Conservation (phyloP, 2,888 invertebrate genomes). For the Mylabris sibirica region DNA sequence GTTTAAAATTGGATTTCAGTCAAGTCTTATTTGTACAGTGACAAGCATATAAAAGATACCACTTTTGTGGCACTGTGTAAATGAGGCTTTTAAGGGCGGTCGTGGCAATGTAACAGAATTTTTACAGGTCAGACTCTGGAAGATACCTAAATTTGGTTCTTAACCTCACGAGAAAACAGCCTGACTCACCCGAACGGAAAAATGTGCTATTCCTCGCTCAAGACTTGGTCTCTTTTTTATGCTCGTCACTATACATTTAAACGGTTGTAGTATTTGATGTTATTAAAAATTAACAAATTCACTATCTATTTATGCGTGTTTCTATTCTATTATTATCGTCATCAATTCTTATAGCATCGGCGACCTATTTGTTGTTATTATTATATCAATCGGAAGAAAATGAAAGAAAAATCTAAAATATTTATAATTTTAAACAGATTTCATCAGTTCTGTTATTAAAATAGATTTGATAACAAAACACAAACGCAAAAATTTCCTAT, state of each 20-base stretch:
- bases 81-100: too few relatives aligned
- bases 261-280: neutral
- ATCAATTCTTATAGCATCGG: neutral
- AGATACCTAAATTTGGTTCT: too few relatives aligned
- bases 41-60: too few relatives aligned
- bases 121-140: too few relatives aligned
- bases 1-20: conserved; percentile 3
- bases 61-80: too few relatives aligned
- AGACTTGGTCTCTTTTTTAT: too few relatives aligned
- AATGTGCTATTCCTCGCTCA: too few relatives aligned
- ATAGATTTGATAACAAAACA: neutral
- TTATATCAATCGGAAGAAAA: neutral
- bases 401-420: neutral
- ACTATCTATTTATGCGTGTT: neutral
- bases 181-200: too few relatives aligned
- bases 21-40: neutral
- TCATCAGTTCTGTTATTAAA: neutral
- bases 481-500: neutral
- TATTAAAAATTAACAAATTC: neutral
- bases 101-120: too few relatives aligned
- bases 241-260: neutral
- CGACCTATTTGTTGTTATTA: neutral
- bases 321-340: neutral
- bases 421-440: neutral
- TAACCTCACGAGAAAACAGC: too few relatives aligned